These are phyloP conservation scores for Brachionus rubens DNA, from an alignment of 1,140 invertebrate genomes.

Conservation along the genomic window DNA sequence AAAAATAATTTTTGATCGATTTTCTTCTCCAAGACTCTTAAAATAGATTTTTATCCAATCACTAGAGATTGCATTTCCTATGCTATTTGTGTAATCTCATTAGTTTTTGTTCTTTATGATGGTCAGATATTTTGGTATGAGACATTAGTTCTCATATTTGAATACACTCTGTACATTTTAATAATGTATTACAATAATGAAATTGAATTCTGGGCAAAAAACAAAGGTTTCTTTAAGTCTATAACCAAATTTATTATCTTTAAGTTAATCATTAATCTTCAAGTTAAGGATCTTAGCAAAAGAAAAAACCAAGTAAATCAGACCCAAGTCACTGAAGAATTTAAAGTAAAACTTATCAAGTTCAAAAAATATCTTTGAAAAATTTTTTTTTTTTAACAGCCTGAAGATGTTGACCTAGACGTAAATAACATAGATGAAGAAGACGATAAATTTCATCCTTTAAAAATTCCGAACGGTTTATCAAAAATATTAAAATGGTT, in stretches of 20 bases:
- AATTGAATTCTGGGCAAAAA: constrained; percentile 53
- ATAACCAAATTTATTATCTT: not conserved
- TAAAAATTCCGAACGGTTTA: not conserved
- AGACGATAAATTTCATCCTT: not conserved
- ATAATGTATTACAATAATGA: constrained; percentile 58
- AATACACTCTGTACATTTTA: constrained; percentile 55
- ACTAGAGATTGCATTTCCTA: constrained; percentile 26
- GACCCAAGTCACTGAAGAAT: no score
- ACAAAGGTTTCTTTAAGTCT: not conserved
- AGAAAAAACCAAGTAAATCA: no score
- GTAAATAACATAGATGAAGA: not conserved
- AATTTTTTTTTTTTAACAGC: no score
- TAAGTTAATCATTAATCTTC: not conserved
- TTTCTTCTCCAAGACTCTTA: not conserved
- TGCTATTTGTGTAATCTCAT: not conserved
- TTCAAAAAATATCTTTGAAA: no score
- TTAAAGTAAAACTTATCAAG: no score
- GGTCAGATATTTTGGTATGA: constrained; percentile 53
- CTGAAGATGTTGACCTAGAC: not conserved
- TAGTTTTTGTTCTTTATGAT: constrained; percentile 14
- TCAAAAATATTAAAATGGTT: not conserved
- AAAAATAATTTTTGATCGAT: no score
- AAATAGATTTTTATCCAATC: constrained; percentile 23
- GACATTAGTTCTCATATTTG: constrained; percentile 52
- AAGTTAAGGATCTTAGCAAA: no score